Percentiles rank a stretch among this genome's conserved stretches.
Evolutionary conservation across 2,797 vertebrate species (phyloP).

Genomic region (Chaunax sp.): DNA sequence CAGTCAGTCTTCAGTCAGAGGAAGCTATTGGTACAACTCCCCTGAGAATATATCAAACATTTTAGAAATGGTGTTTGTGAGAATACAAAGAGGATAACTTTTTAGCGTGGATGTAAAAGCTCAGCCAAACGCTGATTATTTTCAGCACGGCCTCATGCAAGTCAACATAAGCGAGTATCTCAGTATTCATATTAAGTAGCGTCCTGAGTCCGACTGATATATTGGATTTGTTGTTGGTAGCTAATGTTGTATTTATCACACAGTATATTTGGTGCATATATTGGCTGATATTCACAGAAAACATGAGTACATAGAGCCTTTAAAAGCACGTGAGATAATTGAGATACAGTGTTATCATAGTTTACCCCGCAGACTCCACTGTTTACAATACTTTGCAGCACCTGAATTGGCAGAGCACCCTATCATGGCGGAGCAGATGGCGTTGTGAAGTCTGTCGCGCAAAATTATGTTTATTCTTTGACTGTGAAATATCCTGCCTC

Average conservation of each 20-base stretch:
- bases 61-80: conserved; percentile 11
- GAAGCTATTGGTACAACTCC: conserved; percentile 6
- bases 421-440: conserved; percentile 61
- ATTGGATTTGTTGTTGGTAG: background rate
- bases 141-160: no score
- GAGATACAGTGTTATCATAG: conserved; percentile 37
- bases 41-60: background rate
- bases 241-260: background rate
- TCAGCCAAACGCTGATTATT: conserved; percentile 10
- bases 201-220: no score
- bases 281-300: conserved; percentile 2
- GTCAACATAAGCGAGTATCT: background rate
- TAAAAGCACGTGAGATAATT: conserved; percentile 44
- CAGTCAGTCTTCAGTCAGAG: background rate
- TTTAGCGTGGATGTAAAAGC: background rate
- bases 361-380: conserved; percentile 40
- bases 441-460: conserved; percentile 30
- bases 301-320: conserved; percentile 6
- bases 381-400: conserved; percentile 56
- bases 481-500: conserved; percentile 49
- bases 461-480: conserved; percentile 45
- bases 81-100: background rate
- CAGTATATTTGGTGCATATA: background rate
- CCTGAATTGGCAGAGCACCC: conserved; percentile 53
- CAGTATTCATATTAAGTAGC: no score